Base-by-base conservation (phyloP, 2,888 invertebrate genomes). In the Melangyna quadrimaculata region DNA sequence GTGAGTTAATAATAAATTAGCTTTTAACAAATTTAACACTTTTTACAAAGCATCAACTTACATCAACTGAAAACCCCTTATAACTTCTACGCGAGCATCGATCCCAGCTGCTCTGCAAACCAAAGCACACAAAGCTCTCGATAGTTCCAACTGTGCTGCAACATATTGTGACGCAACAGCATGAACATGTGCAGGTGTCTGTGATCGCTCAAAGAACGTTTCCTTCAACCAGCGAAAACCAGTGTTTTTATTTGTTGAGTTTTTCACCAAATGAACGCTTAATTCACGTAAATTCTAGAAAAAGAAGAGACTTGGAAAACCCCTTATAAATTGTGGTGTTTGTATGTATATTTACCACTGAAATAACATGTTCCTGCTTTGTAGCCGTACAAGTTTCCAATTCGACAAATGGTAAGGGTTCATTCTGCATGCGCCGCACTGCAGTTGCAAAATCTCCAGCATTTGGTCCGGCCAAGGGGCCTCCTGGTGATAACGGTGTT, bases 291-390 rank as follows among this genome's bases (percentile, higher is more conserved):
- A 93, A 92, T 97, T 97, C 96, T 96, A 90, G 12, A 29, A 24
- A 32, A 59, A 22, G 2, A 6, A 51, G 43, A 51, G 24, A 5
- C 22, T 24, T 1, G 19, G 8, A 48, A 48, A 48, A 51, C 9
- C 1, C 7, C 6, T 6, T 6, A 12, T 3, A 6, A n/a, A 6
- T 40, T 14, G 3, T n/a, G n/a, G 9, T 17, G 6, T 29, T 35
- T 5, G 12, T 40, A n/a, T n/a, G n/a, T 27, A 3, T 67, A 80
- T 94, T 92, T 88, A 96, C 96, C 90, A 97, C 97, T 9, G 97
- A 97, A 51, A 97, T 96, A 48, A 97, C 95, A 90, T 97, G 97
- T 89, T 97, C 97, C 91, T 97, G 97, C 89, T 96, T 96, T 88
- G 96, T 96, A 14, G 97, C 97, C 3, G 97, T 97, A 90, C 97